Evolutionary conservation across 2,797 vertebrate species (phyloP).

Genomic region (Lagocephalus sceleratus): DNA sequence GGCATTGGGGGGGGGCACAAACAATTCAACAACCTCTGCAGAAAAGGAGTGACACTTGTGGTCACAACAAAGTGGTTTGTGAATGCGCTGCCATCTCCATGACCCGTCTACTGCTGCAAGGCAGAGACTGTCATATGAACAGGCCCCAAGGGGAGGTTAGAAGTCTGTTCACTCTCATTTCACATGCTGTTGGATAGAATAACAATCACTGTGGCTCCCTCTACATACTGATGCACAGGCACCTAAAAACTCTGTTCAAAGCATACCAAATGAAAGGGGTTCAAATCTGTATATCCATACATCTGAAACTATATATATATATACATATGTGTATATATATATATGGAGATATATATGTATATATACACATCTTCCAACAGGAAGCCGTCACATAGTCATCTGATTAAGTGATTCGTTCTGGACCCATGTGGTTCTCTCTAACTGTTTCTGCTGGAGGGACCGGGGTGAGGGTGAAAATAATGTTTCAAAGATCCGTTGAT

Average conservation of each 20-base stretch:
- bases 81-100: slow-evolving; percentile 28
- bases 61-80: slow-evolving; percentile 42
- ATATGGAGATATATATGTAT: background rate
- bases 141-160: slow-evolving; percentile 26
- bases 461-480: slow-evolving; percentile 18
- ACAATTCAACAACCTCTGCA: slow-evolving; percentile 17
- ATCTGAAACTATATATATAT: no score
- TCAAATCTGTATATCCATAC: no score
- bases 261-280: background rate
- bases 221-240: slow-evolving; percentile 10
- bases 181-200: slow-evolving; percentile 37
- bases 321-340: background rate
- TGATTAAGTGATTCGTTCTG: slow-evolving; percentile 49
- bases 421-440: slow-evolving; percentile 29
- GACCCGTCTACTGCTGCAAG: slow-evolving; percentile 31
- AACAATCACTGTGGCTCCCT: slow-evolving; percentile 22
- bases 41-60: slow-evolving; percentile 42
- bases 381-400: slow-evolving; percentile 41
- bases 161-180: slow-evolving; percentile 44
- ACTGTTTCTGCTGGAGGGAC: slow-evolving; percentile 48
- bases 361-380: slow-evolving; percentile 22
- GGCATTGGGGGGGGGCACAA: slow-evolving; percentile 24
- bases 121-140: slow-evolving; percentile 24
- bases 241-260: slow-evolving; percentile 7
- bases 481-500: slow-evolving; percentile 25